Evolutionary conservation across 2,797 vertebrate genomes (phyloP).

Genomic region (Anabas testudineus): DNA sequence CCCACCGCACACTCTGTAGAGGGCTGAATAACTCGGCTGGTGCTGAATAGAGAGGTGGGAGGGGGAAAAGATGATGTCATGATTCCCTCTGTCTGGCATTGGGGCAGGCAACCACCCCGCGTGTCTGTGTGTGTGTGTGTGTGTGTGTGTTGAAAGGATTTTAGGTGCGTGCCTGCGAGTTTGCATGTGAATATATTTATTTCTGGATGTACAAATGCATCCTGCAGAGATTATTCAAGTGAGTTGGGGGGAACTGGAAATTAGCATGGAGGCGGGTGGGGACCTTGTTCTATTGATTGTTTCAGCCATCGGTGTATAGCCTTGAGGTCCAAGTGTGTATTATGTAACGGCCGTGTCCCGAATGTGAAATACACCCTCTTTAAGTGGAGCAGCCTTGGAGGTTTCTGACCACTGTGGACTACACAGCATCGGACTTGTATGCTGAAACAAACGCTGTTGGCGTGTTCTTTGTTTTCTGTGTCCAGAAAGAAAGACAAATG

Average conservation of each 20-base stretch:
- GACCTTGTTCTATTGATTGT: conserved; percentile 56
- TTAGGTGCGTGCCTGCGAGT: conserved; percentile 19
- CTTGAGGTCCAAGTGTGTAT: conserved; percentile 73
- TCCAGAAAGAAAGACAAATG: conserved; percentile 15
- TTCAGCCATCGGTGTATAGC: conserved; percentile 67
- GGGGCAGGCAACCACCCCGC: conserved; percentile 24
- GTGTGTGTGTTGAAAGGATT: conserved; percentile 22
- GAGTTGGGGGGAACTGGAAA: conserved; percentile 23
- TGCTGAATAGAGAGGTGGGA: conserved; percentile 45
- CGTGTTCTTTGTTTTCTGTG: conserved; percentile 47
- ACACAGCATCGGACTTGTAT: conserved; percentile 47
- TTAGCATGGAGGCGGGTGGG: conserved; percentile 45
- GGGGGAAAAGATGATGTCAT: conserved; percentile 59
- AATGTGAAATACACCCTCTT: conserved; percentile 80
- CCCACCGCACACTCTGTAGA: conserved; percentile 37
- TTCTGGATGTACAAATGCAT: conserved; percentile 31
- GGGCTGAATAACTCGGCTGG: conserved; percentile 46
- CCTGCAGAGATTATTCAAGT: conserved; percentile 39
- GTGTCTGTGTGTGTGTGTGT: conserved; percentile 12
- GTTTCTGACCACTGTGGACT: conserved; percentile 54
- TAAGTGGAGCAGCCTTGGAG: conserved; percentile 60
- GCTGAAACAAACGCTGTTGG: conserved; percentile 31
- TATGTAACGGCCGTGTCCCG: conserved; percentile 80
- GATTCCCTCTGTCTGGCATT: conserved; percentile 55
- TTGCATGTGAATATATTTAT: conserved; percentile 43